These are phyloP conservation scores for Quadriops clusia DNA, from an alignment of 2,888 invertebrate species.

Conservation along the genomic window DNA sequence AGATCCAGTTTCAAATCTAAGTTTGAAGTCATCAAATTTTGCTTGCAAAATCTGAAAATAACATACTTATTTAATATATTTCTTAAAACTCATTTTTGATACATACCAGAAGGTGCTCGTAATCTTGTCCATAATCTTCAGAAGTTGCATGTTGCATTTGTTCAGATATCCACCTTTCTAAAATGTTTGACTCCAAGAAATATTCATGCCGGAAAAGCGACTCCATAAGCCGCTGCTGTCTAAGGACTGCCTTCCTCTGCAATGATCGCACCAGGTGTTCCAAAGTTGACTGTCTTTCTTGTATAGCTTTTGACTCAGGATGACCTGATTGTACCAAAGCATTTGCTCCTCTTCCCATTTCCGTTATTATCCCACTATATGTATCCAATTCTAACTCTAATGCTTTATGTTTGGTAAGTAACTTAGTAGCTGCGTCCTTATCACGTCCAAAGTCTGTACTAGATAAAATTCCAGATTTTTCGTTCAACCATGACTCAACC, in stretches of 20 bases:
- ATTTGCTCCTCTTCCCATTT: constrained; percentile 82
- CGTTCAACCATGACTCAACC: constrained; percentile 86
- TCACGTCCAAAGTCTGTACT: constrained; percentile 85
- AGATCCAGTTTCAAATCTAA: constrained; percentile 78
- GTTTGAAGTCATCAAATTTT: constrained; percentile 88
- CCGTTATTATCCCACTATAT: constrained; percentile 80
- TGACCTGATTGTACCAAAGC: constrained; percentile 71
- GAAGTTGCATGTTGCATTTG: constrained; percentile 79
- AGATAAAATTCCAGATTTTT: constrained; percentile 69
- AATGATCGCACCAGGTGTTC: constrained; percentile 68
- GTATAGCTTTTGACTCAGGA: constrained; percentile 72
- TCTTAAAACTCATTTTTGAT: too few species aligned
- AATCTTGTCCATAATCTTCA: constrained; percentile 92
- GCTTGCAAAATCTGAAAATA: constrained; percentile 59
- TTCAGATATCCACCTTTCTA: constrained; percentile 87
- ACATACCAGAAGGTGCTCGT: constrained; percentile 69
- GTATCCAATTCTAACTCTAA: constrained; percentile 84
- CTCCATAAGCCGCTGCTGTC: constrained; percentile 82
- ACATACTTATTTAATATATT: constrained; percentile 5
- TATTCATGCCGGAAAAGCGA: constrained; percentile 83
- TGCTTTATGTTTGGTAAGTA: constrained; percentile 90
- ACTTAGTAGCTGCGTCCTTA: constrained; percentile 80
- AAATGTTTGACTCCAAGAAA: constrained; percentile 76
- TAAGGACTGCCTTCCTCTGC: constrained; percentile 64
- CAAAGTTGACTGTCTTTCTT: constrained; percentile 61